Percentiles rank a stretch among this genome's conserved stretches.
Conservation (phyloP, 1,140 invertebrate species). For the Oreohelix idahoensis region DNA sequence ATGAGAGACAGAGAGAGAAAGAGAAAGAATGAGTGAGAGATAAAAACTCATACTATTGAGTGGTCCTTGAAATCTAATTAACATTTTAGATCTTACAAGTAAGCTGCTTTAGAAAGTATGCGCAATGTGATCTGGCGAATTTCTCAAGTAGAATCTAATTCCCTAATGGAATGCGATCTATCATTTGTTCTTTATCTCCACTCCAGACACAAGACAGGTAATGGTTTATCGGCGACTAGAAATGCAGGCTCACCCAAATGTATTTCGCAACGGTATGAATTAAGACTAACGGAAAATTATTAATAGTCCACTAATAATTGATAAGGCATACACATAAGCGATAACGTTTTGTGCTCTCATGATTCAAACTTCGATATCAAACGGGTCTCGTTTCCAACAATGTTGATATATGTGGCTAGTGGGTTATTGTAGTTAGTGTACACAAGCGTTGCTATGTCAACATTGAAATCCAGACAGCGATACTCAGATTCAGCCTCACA, state of each 20-base stretch:
- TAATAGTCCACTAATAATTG: constrained; percentile 15
- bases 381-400: neutral
- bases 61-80: no score
- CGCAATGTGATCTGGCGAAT: no score
- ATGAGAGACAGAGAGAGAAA: no score
- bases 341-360: neutral
- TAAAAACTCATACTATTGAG: no score
- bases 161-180: no score
- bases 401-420: constrained; percentile 1
- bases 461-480: neutral
- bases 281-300: neutral
- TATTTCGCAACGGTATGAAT: neutral
- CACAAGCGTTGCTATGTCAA: neutral
- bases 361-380: neutral
- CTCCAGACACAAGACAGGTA: neutral
- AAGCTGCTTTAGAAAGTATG: no score
- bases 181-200: neutral
- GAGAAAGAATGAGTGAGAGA: no score
- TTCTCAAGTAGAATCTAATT: no score
- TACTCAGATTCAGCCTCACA: neutral
- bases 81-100: no score
- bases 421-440: neutral
- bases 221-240: neutral
- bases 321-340: neutral
- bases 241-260: neutral